Evolutionary conservation across 1,140 invertebrate species (phyloP), one percentile per base, ranked within the genome.

Genomic region (Drosophila parabipectinata): DNA sequence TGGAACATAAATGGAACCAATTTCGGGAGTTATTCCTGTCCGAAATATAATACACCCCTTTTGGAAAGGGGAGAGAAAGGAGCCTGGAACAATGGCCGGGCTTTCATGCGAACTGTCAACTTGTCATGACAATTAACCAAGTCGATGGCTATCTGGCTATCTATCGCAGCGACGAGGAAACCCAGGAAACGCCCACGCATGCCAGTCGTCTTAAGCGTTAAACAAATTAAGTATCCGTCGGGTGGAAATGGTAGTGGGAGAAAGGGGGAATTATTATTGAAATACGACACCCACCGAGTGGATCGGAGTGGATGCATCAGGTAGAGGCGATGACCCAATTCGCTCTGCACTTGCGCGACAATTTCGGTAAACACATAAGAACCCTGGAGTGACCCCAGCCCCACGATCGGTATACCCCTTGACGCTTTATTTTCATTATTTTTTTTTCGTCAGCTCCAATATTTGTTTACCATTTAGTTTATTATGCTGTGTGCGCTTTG

Each of bases 91-190:
- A 87, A 87, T 87, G 83, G 66, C 55, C 48, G 83, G 57, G 53
- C 83, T 88, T 87, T 87, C 83, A 87, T 88, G 83, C 76, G 79
- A 87, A 87, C 84, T 87, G 83, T 87, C 83, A 87, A 87, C 79
- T 87, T 87, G 84, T 87, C 83, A 87, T 44, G 75, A 87, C 79
- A 87, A 87, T 87, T 87, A 87, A 88, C 57, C 79, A 73, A 66
- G 60, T 69, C 66, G 80, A 84, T 84, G 75, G 77, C 75, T 83
- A 82, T 76, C 81, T 79, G 59, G 68, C 69, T 82, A 72, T 83
- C 71, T 83, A 75, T 83, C 67, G 63, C 18, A 37, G 34, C 34
- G 34, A n/a, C 34, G 34, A 41, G 44, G 45, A 59, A 44, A 37
- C n/a, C 26, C 50, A 57, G 24, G 50, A 44, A 58, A 32, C 50